Conservation (phyloP, 2,113 vertebrate genomes). For the Turnix velox region DNA sequence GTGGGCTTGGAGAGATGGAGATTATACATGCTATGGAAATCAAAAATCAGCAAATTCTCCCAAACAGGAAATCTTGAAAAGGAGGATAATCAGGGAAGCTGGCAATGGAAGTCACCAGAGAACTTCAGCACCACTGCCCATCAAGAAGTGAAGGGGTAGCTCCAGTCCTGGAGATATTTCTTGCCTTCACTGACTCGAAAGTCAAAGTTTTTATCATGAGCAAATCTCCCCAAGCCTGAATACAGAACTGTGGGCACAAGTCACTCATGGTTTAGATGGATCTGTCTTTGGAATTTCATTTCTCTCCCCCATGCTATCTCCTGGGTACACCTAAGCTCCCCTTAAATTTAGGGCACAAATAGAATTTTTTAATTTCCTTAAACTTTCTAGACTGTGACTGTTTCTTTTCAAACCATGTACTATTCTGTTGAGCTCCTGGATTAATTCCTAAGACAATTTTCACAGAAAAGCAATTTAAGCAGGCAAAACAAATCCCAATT, state of each 20-base stretch:
- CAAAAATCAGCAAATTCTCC: neutral
- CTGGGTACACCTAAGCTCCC: neutral
- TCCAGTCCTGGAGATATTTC: neutral
- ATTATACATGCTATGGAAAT: neutral
- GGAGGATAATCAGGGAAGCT: neutral
- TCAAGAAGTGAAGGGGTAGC: neutral
- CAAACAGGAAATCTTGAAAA: neutral
- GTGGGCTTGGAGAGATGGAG: accelerated
- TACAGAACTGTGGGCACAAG: neutral
- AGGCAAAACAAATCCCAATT: neutral
- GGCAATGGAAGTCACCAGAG: neutral
- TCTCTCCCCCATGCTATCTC: neutral
- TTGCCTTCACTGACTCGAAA: neutral
- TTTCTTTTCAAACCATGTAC: neutral
- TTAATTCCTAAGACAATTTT: neutral
- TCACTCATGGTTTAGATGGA: neutral
- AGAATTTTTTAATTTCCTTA: neutral
- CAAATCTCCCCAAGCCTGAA: neutral
- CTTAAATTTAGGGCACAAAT: neutral
- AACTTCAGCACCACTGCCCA: neutral
- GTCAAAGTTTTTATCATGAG: neutral
- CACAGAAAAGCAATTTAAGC: neutral
- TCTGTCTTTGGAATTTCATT: neutral
- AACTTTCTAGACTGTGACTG: neutral
- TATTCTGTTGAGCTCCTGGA: neutral